These are phyloP conservation scores for Leptopilina boulardi DNA, from an alignment of 1,140 invertebrate species.

Conservation along the genomic window DNA sequence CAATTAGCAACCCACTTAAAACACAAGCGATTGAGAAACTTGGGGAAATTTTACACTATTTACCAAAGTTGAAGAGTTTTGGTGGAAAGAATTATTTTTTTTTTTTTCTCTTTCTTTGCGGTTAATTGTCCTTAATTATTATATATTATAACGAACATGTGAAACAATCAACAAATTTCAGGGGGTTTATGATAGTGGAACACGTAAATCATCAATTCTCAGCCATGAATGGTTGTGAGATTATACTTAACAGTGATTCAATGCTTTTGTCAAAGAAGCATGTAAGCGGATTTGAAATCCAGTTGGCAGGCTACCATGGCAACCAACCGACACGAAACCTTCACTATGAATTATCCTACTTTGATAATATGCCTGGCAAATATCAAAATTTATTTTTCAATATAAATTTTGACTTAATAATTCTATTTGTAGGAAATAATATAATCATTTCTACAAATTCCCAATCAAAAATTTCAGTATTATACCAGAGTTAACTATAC, in stretches of 20 bases:
- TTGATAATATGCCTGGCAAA: constrained; percentile 11
- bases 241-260: constrained; percentile 17
- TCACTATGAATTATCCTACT: background rate
- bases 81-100: background rate
- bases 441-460: no score
- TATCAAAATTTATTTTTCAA: background rate
- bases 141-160: background rate
- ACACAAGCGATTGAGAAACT: background rate
- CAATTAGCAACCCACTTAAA: constrained; percentile 1
- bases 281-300: constrained; percentile 23
- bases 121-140: background rate
- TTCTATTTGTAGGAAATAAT: background rate
- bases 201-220: constrained; percentile 2
- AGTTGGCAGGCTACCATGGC: constrained; percentile 17
- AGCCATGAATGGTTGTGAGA: constrained; percentile 1
- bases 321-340: constrained; percentile 6
- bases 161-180: background rate
- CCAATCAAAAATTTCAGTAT: no score
- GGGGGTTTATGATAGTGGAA: background rate
- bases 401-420: background rate
- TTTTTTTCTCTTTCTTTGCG: no score
- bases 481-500: no score
- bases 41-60: background rate
- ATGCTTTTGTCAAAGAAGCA: constrained; percentile 13
- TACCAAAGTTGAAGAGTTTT: background rate